Percentiles rank a stretch among this genome's conserved stretches.
These are phyloP conservation scores for Drosophila subobscura DNA, from an alignment of 1,140 invertebrate genomes.

Conservation along the genomic window DNA sequence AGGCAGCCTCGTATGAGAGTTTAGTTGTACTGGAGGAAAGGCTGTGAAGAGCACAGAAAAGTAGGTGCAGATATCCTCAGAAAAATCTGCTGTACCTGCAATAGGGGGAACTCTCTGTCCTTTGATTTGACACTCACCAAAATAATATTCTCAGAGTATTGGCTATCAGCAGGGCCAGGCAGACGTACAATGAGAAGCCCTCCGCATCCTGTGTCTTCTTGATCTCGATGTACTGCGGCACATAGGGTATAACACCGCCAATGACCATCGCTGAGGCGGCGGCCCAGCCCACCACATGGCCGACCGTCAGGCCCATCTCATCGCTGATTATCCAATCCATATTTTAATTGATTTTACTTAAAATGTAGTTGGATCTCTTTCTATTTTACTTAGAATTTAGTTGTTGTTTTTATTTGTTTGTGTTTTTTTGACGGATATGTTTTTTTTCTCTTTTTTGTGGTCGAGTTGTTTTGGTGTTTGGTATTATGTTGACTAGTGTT, in stretches of 20 bases:
- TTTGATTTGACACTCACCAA: constrained; percentile 89
- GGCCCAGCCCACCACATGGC: constrained; percentile 87
- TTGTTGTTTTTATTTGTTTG: constrained; percentile 9
- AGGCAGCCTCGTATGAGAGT: constrained; percentile 1
- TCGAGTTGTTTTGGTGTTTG: constrained; percentile 16
- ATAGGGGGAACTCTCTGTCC: background rate
- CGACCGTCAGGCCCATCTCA: constrained; percentile 87
- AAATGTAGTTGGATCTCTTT: constrained; percentile 16
- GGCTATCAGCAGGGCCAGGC: constrained; percentile 95
- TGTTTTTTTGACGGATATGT: constrained; percentile 67
- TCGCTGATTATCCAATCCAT: constrained; percentile 90
- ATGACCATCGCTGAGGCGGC: constrained; percentile 94
- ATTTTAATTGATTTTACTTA: constrained; percentile 19
- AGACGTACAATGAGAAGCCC: constrained; percentile 98
- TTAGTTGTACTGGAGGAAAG: background rate
- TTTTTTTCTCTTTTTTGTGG: constrained; percentile 18
- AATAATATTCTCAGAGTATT: constrained; percentile 98
- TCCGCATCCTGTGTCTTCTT: constrained; percentile 94
- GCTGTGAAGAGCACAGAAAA: too few species aligned
- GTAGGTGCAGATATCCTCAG: too few species aligned
- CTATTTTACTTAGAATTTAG: constrained; percentile 2
- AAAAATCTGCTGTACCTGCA: too few species aligned
- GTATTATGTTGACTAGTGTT: constrained; percentile 41
- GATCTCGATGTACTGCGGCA: constrained; percentile 97
- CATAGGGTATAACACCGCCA: constrained; percentile 93